These are phyloP conservation scores for Amphipoea oculea DNA, from an alignment of 2,888 invertebrate species.

Conservation along the genomic window DNA sequence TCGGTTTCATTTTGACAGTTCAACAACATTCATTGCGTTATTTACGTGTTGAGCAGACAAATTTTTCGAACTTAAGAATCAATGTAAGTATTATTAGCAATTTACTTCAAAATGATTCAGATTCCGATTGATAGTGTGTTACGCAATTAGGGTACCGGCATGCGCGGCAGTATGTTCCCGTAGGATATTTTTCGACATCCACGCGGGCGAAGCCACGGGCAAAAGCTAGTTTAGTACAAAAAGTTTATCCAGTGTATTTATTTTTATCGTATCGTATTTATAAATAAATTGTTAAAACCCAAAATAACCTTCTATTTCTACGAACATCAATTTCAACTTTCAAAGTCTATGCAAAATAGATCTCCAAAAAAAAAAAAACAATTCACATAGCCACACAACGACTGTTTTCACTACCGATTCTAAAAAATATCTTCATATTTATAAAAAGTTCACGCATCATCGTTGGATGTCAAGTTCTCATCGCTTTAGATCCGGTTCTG, in stretches of 20 bases:
- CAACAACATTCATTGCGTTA: too few relatives aligned
- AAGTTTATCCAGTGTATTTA: too few relatives aligned
- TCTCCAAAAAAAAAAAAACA: not conserved
- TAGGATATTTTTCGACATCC: not conserved
- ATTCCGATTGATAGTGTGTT: too few relatives aligned
- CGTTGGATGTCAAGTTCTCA: conserved; percentile 42
- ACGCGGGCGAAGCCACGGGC: too few relatives aligned
- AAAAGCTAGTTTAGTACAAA: too few relatives aligned
- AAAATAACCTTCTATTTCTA: not conserved
- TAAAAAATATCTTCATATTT: not conserved
- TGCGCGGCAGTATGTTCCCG: not conserved
- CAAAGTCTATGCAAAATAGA: conserved; percentile 10
- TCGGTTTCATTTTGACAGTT: too few relatives aligned
- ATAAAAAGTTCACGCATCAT: conserved; percentile 12
- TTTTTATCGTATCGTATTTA: not conserved
- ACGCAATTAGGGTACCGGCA: too few relatives aligned
- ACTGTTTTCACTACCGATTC: not conserved
- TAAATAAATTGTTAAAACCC: not conserved
- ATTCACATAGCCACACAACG: not conserved
- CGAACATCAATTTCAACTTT: not conserved
- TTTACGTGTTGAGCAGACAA: too few relatives aligned
- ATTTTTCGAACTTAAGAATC: too few relatives aligned
- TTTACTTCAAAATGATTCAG: too few relatives aligned
- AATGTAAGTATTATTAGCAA: too few relatives aligned
- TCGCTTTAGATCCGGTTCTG: conserved; percentile 46